Conservation (phyloP, 2,888 invertebrate species). For the Anorthoa munda region DNA sequence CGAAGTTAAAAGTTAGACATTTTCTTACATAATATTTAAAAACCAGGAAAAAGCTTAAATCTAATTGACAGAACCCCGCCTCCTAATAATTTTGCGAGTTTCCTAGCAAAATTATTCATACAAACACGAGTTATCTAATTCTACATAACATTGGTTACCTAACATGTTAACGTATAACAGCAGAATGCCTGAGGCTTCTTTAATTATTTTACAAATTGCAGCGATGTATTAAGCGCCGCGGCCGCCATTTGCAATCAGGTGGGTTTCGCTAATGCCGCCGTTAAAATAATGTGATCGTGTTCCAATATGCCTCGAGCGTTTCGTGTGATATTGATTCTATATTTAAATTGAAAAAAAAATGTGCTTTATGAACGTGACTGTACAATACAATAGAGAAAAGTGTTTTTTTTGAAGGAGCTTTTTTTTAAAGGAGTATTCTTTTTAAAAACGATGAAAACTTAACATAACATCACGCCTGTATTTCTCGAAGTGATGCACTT, state of each 20-base stretch:
- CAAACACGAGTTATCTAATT: constrained; percentile 54
- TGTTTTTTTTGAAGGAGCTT: background rate
- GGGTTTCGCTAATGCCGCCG: constrained; percentile 42
- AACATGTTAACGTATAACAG: constrained; percentile 35
- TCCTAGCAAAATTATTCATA: constrained; percentile 42
- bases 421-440: no score
- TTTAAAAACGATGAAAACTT: no score
- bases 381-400: background rate
- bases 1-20: background rate
- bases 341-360: constrained; percentile 20
- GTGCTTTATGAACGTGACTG: constrained; percentile 26
- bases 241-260: constrained; percentile 55
- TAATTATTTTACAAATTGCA: constrained; percentile 65
- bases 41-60: background rate
- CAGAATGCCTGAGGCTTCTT: constrained; percentile 56
- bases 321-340: constrained; percentile 36
- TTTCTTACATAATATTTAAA: background rate
- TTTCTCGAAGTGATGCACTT: no score
- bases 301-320: constrained; percentile 46
- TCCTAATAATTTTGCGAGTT: constrained; percentile 23
- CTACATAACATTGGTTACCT: constrained; percentile 47
- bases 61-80: constrained; percentile 5
- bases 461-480: no score
- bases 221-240: constrained; percentile 38
- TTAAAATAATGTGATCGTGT: constrained; percentile 59